Evolutionary conservation across 2,888 invertebrate genomes (phyloP).

Genomic region (Xanthia togata): DNA sequence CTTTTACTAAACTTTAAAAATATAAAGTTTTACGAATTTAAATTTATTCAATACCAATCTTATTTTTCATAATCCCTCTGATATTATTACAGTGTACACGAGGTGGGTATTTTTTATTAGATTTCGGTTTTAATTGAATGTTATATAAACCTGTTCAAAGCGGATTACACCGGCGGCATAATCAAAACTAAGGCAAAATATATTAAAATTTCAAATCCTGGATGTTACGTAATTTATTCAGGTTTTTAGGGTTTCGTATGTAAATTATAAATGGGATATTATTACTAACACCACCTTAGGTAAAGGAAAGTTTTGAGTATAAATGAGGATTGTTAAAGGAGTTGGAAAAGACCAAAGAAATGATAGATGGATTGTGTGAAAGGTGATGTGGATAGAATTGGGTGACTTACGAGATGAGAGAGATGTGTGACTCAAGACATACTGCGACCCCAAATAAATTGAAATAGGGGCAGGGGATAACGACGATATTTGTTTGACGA

Average conservation of each 20-base stretch:
- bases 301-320: neutral
- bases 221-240: conserved; percentile 23
- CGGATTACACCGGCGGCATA: conserved; percentile 44
- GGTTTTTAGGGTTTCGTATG: conserved; percentile 8
- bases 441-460: neutral
- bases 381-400: no score
- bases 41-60: neutral
- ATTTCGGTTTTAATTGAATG: conserved; percentile 52
- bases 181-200: conserved; percentile 47
- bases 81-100: conserved; percentile 26
- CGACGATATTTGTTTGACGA: no score
- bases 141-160: conserved; percentile 51
- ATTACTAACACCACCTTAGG: neutral
- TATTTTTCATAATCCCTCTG: conserved; percentile 4
- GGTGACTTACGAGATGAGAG: neutral
- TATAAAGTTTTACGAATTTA: neutral
- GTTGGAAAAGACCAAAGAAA: neutral
- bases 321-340: no score
- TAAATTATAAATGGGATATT: conserved; percentile 24
- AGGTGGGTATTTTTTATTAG: conserved; percentile 39
- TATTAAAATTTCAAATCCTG: conserved; percentile 34
- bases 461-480: no score
- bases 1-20: neutral
- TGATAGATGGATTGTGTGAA: neutral
- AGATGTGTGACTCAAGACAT: neutral